phyloP scores from a whole-genome alignment of 2,113 vertebrate genomes.

The Cyrtonyx montezumae region DNA sequence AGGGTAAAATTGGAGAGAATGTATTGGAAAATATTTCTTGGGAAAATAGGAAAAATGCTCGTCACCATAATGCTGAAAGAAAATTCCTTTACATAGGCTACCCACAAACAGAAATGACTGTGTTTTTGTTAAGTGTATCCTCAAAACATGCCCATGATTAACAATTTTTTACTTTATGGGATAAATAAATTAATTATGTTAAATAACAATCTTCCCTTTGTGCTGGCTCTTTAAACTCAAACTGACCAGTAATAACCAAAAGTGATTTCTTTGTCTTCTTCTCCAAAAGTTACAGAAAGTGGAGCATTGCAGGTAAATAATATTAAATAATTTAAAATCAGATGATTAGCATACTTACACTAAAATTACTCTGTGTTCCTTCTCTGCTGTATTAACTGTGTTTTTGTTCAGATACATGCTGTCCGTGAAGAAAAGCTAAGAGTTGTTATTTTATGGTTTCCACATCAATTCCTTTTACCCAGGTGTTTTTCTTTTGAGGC shows the following conservation, averaged over 20 bases:
- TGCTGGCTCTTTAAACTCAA: not conserved
- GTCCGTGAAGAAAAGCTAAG: not conserved
- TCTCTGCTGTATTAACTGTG: not conserved
- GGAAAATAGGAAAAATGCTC: not conserved
- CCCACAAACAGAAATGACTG: not conserved
- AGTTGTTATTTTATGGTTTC: not conserved
- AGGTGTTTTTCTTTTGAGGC: not conserved
- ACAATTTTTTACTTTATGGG: not conserved
- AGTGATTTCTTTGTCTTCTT: not conserved
- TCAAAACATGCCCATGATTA: not conserved
- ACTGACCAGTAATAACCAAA: not conserved
- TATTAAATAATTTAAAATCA: not conserved
- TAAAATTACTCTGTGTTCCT: not conserved
- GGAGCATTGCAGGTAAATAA: not conserved
- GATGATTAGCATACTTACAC: not conserved
- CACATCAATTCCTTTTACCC: not conserved
- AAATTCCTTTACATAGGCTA: not conserved
- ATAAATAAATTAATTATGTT: not conserved
- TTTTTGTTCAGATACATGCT: not conserved
- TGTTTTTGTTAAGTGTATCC: not conserved
- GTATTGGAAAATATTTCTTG: not conserved
- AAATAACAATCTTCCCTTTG: not conserved
- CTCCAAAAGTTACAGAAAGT: not conserved
- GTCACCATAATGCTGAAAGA: not conserved
- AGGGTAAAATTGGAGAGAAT: not conserved